phyloP scores from a whole-genome alignment of 2,113 vertebrate species.

The Ascaphus truei region DNA sequence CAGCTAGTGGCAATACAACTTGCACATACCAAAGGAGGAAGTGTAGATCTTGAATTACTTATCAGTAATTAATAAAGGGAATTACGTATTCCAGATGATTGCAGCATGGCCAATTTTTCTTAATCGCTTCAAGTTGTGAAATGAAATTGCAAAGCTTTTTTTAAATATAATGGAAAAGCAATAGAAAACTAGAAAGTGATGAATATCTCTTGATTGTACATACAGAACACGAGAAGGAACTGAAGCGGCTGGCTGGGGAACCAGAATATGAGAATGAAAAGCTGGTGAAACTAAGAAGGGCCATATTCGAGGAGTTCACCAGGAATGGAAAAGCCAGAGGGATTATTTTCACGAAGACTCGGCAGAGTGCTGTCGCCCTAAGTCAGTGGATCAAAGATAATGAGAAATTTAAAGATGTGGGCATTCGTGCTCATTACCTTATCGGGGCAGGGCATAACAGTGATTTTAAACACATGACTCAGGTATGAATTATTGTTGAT shows the following conservation, averaged over 20 bases:
- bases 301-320: slow-evolving; percentile 79
- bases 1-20: too few relatives aligned
- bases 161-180: too few relatives aligned
- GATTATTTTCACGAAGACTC: slow-evolving; percentile 93
- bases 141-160: too few relatives aligned
- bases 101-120: too few relatives aligned
- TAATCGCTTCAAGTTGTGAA: too few relatives aligned
- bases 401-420: slow-evolving; percentile 81
- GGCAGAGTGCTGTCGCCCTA: slow-evolving; percentile 80
- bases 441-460: slow-evolving; percentile 88
- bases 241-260: slow-evolving; percentile 65
- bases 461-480: slow-evolving; percentile 86
- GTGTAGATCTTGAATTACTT: too few relatives aligned
- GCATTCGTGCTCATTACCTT: slow-evolving; percentile 74
- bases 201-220: neutral
- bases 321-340: slow-evolving; percentile 67
- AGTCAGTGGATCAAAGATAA: slow-evolving; percentile 85
- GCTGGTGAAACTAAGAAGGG: slow-evolving; percentile 64
- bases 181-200: too few relatives aligned
- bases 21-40: too few relatives aligned
- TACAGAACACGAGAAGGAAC: slow-evolving; percentile 70
- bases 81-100: too few relatives aligned
- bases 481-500: slow-evolving; percentile 57
- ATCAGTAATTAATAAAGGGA: too few relatives aligned
- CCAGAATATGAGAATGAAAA: slow-evolving; percentile 82